Conservation (phyloP, 2,888 invertebrate genomes). For the Suillia variegata region DNA sequence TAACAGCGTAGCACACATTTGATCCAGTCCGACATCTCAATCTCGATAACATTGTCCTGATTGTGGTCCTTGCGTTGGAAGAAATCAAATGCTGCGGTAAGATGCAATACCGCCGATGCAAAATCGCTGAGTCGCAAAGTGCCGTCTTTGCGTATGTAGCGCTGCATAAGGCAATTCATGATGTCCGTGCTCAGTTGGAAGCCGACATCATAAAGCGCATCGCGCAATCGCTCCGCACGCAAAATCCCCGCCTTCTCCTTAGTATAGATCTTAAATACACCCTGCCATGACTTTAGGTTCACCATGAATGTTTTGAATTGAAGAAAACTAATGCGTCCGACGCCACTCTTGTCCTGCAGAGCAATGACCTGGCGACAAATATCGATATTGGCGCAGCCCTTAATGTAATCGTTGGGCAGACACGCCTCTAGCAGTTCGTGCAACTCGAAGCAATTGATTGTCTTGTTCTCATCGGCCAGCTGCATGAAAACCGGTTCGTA, state of each 20-base stretch:
- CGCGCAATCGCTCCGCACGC: conserved; percentile 81
- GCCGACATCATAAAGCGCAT: conserved; percentile 85
- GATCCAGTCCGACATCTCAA: conserved; percentile 74
- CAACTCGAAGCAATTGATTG: conserved; percentile 88
- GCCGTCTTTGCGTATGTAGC: conserved; percentile 92
- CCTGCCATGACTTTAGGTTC: conserved; percentile 89
- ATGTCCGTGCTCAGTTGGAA: conserved; percentile 86
- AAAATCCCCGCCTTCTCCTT: conserved; percentile 90
- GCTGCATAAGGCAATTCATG: conserved; percentile 78
- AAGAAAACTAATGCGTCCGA: conserved; percentile 79
- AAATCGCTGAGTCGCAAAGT: conserved; percentile 91
- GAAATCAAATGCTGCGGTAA: conserved; percentile 87
- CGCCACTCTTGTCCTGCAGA: conserved; percentile 80
- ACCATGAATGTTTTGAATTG: conserved; percentile 93
- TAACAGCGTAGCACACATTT: conserved; percentile 58
- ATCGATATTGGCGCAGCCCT: conserved; percentile 90
- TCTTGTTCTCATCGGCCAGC: conserved; percentile 84
- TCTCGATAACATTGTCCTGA: conserved; percentile 80
- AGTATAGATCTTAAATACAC: conserved; percentile 86
- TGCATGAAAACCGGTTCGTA: conserved; percentile 91
- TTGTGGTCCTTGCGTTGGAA: conserved; percentile 77
- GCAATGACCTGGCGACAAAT: conserved; percentile 89
- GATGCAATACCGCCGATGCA: conserved; percentile 85
- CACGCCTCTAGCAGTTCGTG: conserved; percentile 90
- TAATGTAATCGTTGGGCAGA: conserved; percentile 91